Base-by-base conservation (phyloP, 2,797 vertebrate genomes). In the Coluber constrictor region DNA sequence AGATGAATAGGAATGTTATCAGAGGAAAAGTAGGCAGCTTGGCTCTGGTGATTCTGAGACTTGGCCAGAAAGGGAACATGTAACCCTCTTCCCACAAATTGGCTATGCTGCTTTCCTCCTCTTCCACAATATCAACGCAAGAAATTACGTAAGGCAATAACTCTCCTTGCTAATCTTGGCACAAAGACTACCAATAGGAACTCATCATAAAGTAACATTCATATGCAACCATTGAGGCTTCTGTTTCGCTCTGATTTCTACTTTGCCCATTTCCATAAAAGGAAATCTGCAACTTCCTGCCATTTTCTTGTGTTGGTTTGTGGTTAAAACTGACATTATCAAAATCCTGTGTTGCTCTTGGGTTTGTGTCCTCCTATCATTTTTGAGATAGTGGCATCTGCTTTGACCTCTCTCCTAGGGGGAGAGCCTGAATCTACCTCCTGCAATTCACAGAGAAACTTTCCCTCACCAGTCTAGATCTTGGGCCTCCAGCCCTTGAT, bases 401-500 rank as follows among this genome's bases (percentile, higher is more conserved):
- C 29, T n/a, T 87, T 29, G 54, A 29, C 54, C 54, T n/a, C 5
- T 54, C 37, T 56, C 86, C 86, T 56, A 18, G 51, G 15, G 54
- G 51, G 13, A 20, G 15, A 56, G 6, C 54, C 54, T 56, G 15
- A n/a, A 56, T 32, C 86, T n/a, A 83, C 47, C 74, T 47, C 4
- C 37, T 55, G 86, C 18, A 59, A 59, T 32, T 59, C 29, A 54
- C 18, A 32, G 7, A 56, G 79, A 20, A 51, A 60, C 16, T 9
- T 9, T 83, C n/a, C 20, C n/a, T 32, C 8, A 3, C 16, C 66
- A 59, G 23, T 3, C 94, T 97, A 98, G 94, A 99, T 99, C 96
- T 99, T 99, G 96, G 99, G 99, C 95, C 99, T 98, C 99, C 99
- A 99, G 94, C 99, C 99, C 96, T 99, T 99, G 97, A 99, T 99